Evolutionary conservation across 2,888 invertebrate genomes (phyloP), one percentile per base, ranked within the genome.

Genomic region (Agrotis puta): DNA sequence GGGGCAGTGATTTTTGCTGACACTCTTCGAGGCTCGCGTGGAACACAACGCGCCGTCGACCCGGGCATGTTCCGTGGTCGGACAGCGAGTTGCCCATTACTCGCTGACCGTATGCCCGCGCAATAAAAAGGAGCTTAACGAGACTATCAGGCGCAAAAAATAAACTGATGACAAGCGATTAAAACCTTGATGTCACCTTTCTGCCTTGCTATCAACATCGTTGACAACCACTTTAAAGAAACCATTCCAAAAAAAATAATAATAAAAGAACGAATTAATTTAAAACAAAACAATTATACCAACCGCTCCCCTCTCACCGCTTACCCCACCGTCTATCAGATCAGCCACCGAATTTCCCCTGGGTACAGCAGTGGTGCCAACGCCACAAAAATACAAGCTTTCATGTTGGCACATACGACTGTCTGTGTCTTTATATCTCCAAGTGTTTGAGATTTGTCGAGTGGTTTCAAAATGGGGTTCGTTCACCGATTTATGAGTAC

Each of bases 331-430:
- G 20, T 51, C 74, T 70, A 88, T 89, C 88, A 91, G 88, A 89
- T 78, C 87, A 85, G 85, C 83, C 83, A 71, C 84, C 76, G 85
- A 89, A 92, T 91, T 92, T 92, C 91, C 92, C 92, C 59, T 20
- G 90, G 87, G 91, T 53, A 83, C 85, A 69, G 73, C 61, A 71
- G 63, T 48, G 54, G 74, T 74, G 77, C 77, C 79, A 83, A 84
- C 85, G 83, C 69, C 73, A 80, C 81, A 83, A 88, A 89, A 88
- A 88, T 88, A 83, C 84, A 82, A 70, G 67, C 87, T 69, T 75
- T 70, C 64, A 51, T 71, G 67, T 85, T 82, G 73, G 73, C 74
- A 79, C 81, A 79, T 73, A 79, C 51, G 20, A 68, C 48, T 66
- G 58, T 75, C 73, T 75, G 47, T 66, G 58, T 75, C 73, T 75